phyloP scores from a whole-genome alignment of 1,140 invertebrate species.

The Stegodyphus dumicola region DNA sequence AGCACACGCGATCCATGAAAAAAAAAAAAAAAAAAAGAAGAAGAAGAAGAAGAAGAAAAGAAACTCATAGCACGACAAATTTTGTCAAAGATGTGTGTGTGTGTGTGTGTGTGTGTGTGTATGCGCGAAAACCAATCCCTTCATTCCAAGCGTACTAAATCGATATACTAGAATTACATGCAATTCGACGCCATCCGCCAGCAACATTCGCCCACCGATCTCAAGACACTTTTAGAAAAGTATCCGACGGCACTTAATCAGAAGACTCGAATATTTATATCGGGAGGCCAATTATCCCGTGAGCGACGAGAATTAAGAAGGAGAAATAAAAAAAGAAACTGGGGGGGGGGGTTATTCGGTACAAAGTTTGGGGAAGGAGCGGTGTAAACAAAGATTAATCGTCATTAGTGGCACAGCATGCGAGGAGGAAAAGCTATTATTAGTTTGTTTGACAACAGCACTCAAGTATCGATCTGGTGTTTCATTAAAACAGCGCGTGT shows the following conservation, averaged over 20 bases:
- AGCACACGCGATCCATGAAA: too few species aligned
- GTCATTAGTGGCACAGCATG: conserved; percentile 28
- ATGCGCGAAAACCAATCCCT: too few species aligned
- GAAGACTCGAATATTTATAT: conserved; percentile 28
- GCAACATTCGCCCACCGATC: too few species aligned
- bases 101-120: too few species aligned
- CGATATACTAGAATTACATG: too few species aligned
- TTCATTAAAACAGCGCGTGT: conserved; percentile 6
- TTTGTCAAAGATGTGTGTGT: too few species aligned
- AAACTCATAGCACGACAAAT: too few species aligned
- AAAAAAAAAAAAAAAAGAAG: too few species aligned
- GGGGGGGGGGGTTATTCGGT: not conserved
- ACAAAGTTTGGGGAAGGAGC: not conserved
- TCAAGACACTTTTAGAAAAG: too few species aligned
- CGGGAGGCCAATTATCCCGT: conserved; percentile 15
- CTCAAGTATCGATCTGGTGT: conserved; percentile 20
- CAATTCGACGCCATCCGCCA: too few species aligned
- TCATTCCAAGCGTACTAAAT: too few species aligned
- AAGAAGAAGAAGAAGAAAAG: too few species aligned
- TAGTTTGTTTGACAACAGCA: conserved; percentile 53
- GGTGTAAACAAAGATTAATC: conserved; percentile 55
- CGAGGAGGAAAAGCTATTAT: conserved; percentile 34
- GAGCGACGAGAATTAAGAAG: not conserved
- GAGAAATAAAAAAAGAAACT: not conserved
- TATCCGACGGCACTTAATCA: conserved; percentile 23